A percentile compares a stretch with the other conserved stretches of the same genome.
Conservation (phyloP, 2,113 vertebrate species). For the Sturnus vulgaris region DNA sequence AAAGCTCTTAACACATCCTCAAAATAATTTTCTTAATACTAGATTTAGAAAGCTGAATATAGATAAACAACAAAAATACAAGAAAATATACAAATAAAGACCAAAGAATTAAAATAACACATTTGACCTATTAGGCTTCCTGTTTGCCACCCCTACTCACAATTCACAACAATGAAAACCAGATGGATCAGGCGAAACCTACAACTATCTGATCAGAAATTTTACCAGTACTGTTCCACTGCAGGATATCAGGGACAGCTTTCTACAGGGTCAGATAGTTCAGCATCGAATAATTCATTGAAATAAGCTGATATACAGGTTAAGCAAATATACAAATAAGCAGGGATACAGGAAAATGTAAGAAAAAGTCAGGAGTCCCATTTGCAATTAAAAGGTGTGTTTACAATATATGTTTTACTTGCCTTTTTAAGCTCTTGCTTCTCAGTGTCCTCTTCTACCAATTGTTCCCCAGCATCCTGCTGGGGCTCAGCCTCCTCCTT, state of each 20-base stretch:
- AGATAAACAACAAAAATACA: background rate
- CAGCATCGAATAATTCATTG: background rate
- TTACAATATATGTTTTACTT: background rate
- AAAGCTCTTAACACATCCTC: background rate
- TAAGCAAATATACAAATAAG: no score
- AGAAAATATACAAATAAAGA: background rate
- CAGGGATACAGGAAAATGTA: background rate
- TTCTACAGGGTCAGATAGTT: background rate
- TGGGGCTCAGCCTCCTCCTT: constrained; percentile 4
- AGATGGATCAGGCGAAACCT: background rate
- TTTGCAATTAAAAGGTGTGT: background rate
- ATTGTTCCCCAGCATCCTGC: constrained; percentile 61
- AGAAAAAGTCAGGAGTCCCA: background rate
- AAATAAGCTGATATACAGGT: background rate
- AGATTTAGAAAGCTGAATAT: background rate
- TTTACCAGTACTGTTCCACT: background rate
- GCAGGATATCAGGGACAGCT: background rate
- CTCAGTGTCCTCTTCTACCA: constrained; percentile 71
- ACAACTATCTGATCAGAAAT: background rate
- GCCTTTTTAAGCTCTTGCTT: constrained; percentile 89
- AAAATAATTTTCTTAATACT: background rate
- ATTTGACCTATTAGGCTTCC: background rate
- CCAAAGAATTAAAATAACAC: background rate
- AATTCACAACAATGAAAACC: background rate
- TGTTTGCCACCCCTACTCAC: background rate